Evolutionary conservation across 2,797 vertebrate species (phyloP), one percentile per base, ranked within the genome.

Genomic region (Gymnocypris eckloni): DNA sequence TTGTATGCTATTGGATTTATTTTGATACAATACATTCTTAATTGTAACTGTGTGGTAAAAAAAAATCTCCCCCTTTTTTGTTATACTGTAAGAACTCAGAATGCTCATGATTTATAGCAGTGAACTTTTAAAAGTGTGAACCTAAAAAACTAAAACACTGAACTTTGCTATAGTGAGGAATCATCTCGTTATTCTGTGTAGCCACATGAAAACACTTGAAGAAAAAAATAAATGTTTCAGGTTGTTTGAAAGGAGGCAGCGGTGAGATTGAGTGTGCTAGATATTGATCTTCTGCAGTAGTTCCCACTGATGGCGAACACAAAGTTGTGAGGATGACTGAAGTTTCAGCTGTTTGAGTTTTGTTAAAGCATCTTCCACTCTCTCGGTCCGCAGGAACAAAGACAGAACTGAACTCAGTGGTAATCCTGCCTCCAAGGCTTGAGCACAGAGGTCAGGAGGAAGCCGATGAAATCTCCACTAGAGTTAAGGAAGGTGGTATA

Each of bases 361-460:
- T 94, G 95, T 94, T 94, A 95, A 92, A 93, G 93, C 90, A 91
- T 91, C 92, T 88, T 93, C 88, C 89, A 79, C 81, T 75, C 52
- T 85, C 69, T 59, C 69, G 77, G 77, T 67, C 90, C 71, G 80
- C 64, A 85, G 89, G 93, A 95, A 95, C 93, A 95, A 95, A 95
- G 93, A 91, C 61, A 76, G 90, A 93, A 91, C 89, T 70, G 87
- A 92, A 95, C 93, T 95, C 93, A 91, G 86, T 93, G 88, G 93
- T 95, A 95, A 95, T 95, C 94, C 94, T 95, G 94, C 94, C 93
- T 95, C 91, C 91, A 87, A 94, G 94, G 89, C 90, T 91, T 41
- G 86, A 91, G 92, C 92, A 92, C 93, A 93, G 90, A 93, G 94
- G 95, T 95, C 92, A 91, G 86, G 88, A 92, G 89, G 93, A 93